Evolutionary conservation across 2,797 vertebrate species (phyloP).

Genomic region (Thamnophis elegans): DNA sequence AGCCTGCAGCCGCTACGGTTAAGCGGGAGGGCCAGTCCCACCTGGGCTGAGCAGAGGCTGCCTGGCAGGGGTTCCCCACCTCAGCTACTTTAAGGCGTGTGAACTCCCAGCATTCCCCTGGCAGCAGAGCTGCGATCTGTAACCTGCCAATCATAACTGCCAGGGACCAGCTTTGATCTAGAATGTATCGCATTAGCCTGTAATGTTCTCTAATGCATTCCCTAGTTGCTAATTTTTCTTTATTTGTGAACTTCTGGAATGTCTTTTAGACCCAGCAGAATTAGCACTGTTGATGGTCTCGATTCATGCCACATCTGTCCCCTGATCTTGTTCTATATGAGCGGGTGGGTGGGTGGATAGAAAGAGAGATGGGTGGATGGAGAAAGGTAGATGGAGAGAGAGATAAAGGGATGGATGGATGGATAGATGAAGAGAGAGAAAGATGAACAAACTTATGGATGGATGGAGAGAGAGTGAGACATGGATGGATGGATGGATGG

Average conservation of each 20-base stretch:
- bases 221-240: not conserved
- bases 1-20: constrained; percentile 46
- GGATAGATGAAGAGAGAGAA: too few relatives aligned
- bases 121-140: not conserved
- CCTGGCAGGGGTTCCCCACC: not conserved
- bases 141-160: not conserved
- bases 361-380: too few relatives aligned
- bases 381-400: too few relatives aligned
- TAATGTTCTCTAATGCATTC: not conserved
- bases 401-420: too few relatives aligned
- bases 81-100: not conserved
- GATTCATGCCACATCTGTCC: not conserved
- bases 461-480: too few relatives aligned
- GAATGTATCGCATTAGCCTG: not conserved
- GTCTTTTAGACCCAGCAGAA: not conserved
- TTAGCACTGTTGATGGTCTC: not conserved
- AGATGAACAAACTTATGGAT: too few relatives aligned
- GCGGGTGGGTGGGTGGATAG: too few relatives aligned
- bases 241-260: not conserved
- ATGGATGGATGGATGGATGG: too few relatives aligned
- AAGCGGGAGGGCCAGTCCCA: not conserved
- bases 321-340: not conserved
- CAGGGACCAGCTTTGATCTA: not conserved
- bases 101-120: not conserved
- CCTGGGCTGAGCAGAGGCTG: not conserved